Percentiles rank a stretch among this genome's conserved stretches.
These are phyloP conservation scores for Cyprinus carpio DNA, from an alignment of 2,113 vertebrate genomes.

Conservation along the genomic window DNA sequence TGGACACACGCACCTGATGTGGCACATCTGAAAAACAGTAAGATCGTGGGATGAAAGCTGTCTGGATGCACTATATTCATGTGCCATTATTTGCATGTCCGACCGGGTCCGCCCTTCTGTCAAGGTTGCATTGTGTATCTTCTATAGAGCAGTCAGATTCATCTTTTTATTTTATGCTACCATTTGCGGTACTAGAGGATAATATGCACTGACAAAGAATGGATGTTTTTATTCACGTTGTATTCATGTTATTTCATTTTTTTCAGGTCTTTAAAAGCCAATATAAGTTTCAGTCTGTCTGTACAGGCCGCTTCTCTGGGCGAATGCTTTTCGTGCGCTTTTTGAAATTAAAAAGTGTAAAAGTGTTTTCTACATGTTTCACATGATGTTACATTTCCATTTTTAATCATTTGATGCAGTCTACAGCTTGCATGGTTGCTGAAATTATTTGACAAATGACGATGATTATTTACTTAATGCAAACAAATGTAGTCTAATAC, in stretches of 20 bases:
- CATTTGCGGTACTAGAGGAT: neutral
- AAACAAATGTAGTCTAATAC: neutral
- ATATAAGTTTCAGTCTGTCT: neutral
- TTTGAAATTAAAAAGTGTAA: neutral
- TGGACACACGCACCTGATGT: constrained; percentile 62
- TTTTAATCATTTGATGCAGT: neutral
- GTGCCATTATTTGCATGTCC: constrained; percentile 28
- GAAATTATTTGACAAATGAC: neutral
- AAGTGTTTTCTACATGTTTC: neutral
- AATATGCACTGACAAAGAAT: neutral
- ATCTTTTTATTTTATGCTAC: neutral
- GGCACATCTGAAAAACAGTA: constrained; percentile 31
- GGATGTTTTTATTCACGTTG: neutral
- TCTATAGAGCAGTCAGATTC: neutral
- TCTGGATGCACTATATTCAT: constrained; percentile 13
- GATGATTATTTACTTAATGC: neutral
- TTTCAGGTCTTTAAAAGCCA: neutral
- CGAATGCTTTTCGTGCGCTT: neutral
- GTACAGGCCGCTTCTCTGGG: neutral
- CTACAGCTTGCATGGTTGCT: neutral
- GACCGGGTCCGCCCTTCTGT: neutral
- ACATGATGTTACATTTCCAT: neutral
- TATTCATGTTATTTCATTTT: neutral
- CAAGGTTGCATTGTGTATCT: constrained; percentile 27
- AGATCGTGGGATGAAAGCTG: constrained; percentile 6